Conservation (phyloP, 2,797 vertebrate species). For the Lepilemur septentrionalis region DNA sequence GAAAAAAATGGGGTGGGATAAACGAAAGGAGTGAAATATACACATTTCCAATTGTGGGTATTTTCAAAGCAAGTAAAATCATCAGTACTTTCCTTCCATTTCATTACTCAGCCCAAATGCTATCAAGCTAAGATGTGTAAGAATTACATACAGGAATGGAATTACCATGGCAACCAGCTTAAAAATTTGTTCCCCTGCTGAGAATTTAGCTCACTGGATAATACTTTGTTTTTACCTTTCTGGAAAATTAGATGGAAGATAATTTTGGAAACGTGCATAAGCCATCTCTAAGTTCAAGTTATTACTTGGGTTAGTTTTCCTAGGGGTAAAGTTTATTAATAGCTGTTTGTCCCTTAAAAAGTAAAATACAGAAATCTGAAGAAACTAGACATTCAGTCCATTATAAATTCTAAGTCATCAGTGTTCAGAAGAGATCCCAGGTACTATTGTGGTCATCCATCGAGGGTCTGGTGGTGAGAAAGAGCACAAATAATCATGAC, state of each 20-base stretch:
- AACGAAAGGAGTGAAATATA: neutral
- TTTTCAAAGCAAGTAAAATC: constrained; percentile 61
- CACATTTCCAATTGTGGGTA: constrained; percentile 6
- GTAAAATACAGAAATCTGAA: neutral
- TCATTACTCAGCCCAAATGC: constrained; percentile 70
- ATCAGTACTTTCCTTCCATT: constrained; percentile 53
- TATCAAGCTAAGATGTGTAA: constrained; percentile 71
- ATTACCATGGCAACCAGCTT: constrained; percentile 73
- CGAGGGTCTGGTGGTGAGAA: neutral
- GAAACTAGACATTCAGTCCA: neutral
- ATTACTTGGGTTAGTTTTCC: constrained; percentile 17
- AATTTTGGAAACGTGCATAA: constrained; percentile 53
- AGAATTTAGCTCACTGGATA: constrained; percentile 66
- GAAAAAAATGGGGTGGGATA: neutral
- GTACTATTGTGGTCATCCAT: neutral
- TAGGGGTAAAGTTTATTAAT: neutral
- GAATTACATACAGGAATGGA: constrained; percentile 66
- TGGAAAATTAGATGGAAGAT: constrained; percentile 65
- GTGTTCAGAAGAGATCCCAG: neutral
- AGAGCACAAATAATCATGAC: neutral
- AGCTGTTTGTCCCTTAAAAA: neutral
- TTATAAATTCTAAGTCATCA: neutral
- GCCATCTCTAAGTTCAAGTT: constrained; percentile 20
- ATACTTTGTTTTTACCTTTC: constrained; percentile 74
- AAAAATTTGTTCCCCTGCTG: constrained; percentile 64